Base-by-base conservation (phyloP, 2,113 vertebrate species). In the Vulpes ferrilata region DNA sequence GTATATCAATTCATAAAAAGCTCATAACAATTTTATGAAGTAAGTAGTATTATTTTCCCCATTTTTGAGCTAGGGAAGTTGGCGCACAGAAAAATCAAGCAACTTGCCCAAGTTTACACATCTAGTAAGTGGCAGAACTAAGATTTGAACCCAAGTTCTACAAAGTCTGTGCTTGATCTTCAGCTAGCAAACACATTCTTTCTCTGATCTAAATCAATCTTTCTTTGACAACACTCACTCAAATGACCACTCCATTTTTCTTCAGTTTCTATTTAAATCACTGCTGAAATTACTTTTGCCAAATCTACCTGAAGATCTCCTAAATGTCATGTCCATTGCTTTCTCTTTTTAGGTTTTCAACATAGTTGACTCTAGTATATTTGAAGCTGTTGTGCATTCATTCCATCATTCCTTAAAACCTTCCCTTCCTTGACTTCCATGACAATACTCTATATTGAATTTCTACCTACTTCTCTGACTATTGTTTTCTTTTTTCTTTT, bases 51-150 rank as follows among this genome's bases (percentile, higher is more conserved):
- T 90, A 86, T 88, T 95, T 89, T 35, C 25, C n/a, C 11, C 48
- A 25, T 88, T 73, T 53, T 95, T 83, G 32, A 88, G 3, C 79
- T 96, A 92, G 81, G 38, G 62, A 94, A 96, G 80, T 43, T 84
- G 76, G 7, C 38, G 19, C 38, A 83, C 38, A 79, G 76, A 86
- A 96, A 88, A 95, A 60, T 79, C 53, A 94, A 87, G 32, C 43
- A 81, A 95, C 32, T 97, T 97, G 11, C 11, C 11, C 27, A 93
- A 73, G 3, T 32, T 94, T 48, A 60, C 30, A 93, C 35, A 89
- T 9, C 84, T 94, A 76, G 53, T n/a, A 82, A 78, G 20, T 74
- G 60, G 79, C 16, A 88, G 76, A 93, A 5, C 32, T 87, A n/a
- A 83, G 35, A 88, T 88, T 35, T 84, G 67, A 82, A 27, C 15